These are phyloP conservation scores for Rhodeus uyekii DNA, from an alignment of 2,797 vertebrate species.

Conservation along the genomic window DNA sequence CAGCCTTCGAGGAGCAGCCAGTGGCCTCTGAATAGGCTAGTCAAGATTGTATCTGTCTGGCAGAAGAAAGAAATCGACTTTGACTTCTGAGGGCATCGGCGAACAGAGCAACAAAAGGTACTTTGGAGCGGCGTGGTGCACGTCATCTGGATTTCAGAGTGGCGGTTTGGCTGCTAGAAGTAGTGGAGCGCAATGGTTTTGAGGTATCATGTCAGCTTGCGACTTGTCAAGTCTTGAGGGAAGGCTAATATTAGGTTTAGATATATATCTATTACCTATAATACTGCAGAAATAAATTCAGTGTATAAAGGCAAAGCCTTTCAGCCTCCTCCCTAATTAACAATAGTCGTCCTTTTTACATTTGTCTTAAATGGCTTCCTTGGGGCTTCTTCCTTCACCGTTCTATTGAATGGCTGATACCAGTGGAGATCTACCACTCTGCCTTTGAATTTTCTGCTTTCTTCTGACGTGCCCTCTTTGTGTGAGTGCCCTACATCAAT, in stretches of 20 bases:
- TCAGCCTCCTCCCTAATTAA: constrained; percentile 31
- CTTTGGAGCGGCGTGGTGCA: constrained; percentile 51
- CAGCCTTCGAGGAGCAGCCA: constrained; percentile 61
- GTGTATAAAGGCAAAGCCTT: neutral
- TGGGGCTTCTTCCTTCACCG: constrained; percentile 38
- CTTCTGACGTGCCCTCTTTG: constrained; percentile 43
- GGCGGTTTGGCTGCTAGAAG: constrained; percentile 19
- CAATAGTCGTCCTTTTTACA: constrained; percentile 16
- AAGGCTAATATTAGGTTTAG: neutral
- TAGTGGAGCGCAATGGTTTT: neutral
- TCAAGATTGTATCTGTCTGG: constrained; percentile 74
- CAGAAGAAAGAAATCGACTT: constrained; percentile 73
- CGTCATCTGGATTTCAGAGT: constrained; percentile 44
- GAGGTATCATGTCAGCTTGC: neutral
- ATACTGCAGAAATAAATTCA: neutral
- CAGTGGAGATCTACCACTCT: constrained; percentile 53
- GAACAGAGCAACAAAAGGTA: constrained; percentile 62
- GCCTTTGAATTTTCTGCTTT: constrained; percentile 53
- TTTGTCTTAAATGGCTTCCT: constrained; percentile 49
- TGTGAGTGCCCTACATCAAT: constrained; percentile 41
- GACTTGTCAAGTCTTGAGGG: neutral
- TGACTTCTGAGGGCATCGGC: constrained; percentile 70
- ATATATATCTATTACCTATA: neutral
- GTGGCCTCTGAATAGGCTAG: constrained; percentile 65
- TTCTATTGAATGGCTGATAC: constrained; percentile 50